phyloP scores from a whole-genome alignment of 2,888 invertebrate genomes.

The Prionchulus punctatus region DNA sequence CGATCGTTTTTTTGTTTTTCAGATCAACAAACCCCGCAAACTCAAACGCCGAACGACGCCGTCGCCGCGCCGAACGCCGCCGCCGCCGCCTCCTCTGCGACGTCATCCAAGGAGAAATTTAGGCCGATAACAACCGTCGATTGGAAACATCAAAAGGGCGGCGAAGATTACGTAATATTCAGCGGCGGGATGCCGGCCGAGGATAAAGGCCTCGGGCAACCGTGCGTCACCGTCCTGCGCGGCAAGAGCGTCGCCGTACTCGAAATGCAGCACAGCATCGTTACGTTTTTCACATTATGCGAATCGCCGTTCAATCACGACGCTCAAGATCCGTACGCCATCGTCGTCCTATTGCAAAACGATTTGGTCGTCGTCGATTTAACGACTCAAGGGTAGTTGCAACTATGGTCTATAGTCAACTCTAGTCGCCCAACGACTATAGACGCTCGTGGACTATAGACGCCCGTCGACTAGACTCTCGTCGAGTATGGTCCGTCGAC shows the following conservation, averaged over 20 bases:
- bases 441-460: no score
- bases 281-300: constrained; percentile 88
- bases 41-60: neutral
- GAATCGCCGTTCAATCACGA: constrained; percentile 62
- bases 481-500: no score
- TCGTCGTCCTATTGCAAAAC: constrained; percentile 88
- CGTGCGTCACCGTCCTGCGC: constrained; percentile 31
- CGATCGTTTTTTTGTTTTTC: no score
- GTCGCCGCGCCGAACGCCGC: neutral
- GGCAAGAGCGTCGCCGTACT: constrained; percentile 47
- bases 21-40: no score
- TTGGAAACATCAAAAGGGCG: constrained; percentile 48
- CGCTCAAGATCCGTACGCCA: constrained; percentile 89
- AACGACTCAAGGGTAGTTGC: constrained; percentile 55
- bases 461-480: no score
- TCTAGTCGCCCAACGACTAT: neutral
- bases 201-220: constrained; percentile 47
- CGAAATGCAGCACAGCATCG: constrained; percentile 96
- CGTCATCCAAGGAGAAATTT: no score
- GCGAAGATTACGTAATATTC: constrained; percentile 10
- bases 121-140: constrained; percentile 76
- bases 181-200: constrained; percentile 21
- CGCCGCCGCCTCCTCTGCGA: no score
- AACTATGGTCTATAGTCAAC: neutral
- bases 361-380: constrained; percentile 96